phyloP scores from a whole-genome alignment of 2,888 invertebrate species.

The Lithophane socia region DNA sequence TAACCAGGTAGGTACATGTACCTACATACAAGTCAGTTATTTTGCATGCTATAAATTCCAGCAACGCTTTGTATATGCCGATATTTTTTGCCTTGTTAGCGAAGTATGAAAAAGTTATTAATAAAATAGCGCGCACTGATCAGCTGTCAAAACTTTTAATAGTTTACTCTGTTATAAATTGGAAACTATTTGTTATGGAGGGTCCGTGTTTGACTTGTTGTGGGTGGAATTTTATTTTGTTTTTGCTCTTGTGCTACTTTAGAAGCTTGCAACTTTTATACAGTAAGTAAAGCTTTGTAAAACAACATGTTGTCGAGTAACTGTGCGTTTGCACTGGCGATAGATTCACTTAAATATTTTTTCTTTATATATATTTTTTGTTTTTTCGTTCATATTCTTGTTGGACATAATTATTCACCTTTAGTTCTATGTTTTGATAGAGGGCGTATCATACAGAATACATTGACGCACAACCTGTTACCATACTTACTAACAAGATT shows the following conservation, averaged over 20 bases:
- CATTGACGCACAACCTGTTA: no score
- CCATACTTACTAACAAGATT: no score
- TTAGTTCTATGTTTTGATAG: no score
- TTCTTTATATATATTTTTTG: no score
- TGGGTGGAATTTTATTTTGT: slow-evolving; percentile 1
- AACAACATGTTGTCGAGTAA: neutral
- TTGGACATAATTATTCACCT: no score
- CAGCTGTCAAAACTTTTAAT: slow-evolving; percentile 65
- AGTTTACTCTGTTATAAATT: slow-evolving; percentile 57
- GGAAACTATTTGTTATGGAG: slow-evolving; percentile 47
- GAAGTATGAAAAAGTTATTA: slow-evolving; percentile 53
- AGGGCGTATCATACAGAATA: neutral
- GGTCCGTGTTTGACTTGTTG: slow-evolving; percentile 14
- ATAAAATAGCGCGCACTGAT: slow-evolving; percentile 54
- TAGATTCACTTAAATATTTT: no score
- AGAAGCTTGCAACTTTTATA: neutral
- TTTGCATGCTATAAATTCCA: slow-evolving; percentile 70
- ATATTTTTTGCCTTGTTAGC: slow-evolving; percentile 74
- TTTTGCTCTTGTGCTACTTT: slow-evolving; percentile 16
- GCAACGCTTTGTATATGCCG: slow-evolving; percentile 72
- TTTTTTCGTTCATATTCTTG: no score
- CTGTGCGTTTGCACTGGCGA: no score
- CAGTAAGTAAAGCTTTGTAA: neutral
- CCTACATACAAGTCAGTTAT: slow-evolving; percentile 58
- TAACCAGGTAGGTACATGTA: slow-evolving; percentile 53